phyloP scores from a whole-genome alignment of 2,113 vertebrate genomes.

The Aix galericulata region DNA sequence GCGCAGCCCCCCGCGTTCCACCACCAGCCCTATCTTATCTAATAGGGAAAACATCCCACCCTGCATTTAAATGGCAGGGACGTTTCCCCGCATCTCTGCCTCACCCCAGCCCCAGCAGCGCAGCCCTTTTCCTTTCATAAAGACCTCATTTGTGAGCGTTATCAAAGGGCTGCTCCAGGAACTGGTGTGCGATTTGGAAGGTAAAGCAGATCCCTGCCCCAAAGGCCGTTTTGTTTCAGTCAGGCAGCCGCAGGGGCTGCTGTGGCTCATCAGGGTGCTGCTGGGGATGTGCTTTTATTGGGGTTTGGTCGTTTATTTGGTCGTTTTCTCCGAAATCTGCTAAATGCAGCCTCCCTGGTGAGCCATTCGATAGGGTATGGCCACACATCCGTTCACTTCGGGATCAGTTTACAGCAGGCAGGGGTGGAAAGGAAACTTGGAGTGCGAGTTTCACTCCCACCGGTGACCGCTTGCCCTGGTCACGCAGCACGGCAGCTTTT shows the following conservation, averaged over 20 bases:
- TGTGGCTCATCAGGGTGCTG: accelerated
- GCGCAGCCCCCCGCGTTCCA: accelerated
- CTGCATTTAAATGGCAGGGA: neutral
- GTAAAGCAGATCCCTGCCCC: neutral
- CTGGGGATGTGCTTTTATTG: neutral
- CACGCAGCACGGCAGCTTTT: neutral
- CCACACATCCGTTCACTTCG: accelerated
- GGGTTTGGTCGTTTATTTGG: neutral
- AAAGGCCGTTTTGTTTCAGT: neutral
- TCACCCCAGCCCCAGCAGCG: neutral
- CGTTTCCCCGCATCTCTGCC: neutral
- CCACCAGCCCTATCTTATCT: neutral
- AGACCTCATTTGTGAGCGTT: neutral
- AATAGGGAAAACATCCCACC: neutral
- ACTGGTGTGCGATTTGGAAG: neutral
- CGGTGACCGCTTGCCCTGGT: neutral
- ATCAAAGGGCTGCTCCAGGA: neutral
- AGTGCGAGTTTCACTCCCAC: neutral
- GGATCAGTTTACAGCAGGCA: neutral
- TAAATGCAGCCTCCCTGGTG: neutral
- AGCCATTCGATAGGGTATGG: conserved; percentile 14
- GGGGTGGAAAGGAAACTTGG: neutral
- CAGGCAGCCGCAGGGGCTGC: neutral
- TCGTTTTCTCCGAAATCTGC: neutral
- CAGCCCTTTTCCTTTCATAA: neutral